A percentile compares a stretch with the other conserved stretches of the same genome.
These are phyloP conservation scores for Ectemnius lituratus DNA, from an alignment of 2,888 invertebrate species.

Conservation along the genomic window DNA sequence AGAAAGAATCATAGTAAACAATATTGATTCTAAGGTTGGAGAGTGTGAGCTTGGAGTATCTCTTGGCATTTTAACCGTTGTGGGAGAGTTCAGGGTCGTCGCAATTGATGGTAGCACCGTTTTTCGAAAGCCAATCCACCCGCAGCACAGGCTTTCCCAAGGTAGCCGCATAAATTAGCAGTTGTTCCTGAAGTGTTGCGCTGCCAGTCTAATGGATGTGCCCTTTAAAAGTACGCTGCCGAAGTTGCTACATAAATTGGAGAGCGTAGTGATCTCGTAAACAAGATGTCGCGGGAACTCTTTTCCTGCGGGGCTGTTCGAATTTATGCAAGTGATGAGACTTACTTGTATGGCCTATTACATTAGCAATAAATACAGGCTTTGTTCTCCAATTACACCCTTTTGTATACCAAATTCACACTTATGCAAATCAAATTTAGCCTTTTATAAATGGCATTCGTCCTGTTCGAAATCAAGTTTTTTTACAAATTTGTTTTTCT, in stretches of 20 bases:
- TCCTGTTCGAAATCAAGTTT: too few relatives aligned
- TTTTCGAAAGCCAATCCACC: too few relatives aligned
- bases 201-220: slow-evolving; percentile 36
- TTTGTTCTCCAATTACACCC: too few relatives aligned
- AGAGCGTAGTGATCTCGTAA: slow-evolving; percentile 23
- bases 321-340: slow-evolving; percentile 3
- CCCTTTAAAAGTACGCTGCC: slow-evolving; percentile 29
- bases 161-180: slow-evolving; percentile 39
- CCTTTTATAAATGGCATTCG: too few relatives aligned
- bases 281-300: slow-evolving; percentile 32
- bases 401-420: too few relatives aligned
- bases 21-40: slow-evolving; percentile 29
- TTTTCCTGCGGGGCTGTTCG: slow-evolving; percentile 19
- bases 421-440: too few relatives aligned
- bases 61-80: too few relatives aligned
- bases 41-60: neutral
- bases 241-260: slow-evolving; percentile 44
- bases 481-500: too few relatives aligned
- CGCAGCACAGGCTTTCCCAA: neutral
- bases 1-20: slow-evolving; percentile 25
- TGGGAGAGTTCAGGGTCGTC: too few relatives aligned
- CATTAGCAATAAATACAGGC: too few relatives aligned
- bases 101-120: too few relatives aligned
- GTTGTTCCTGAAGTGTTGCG: slow-evolving; percentile 22
- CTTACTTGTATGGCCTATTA: too few relatives aligned